Evolutionary conservation across 2,113 vertebrate genomes (phyloP), one percentile per base, ranked within the genome.

Genomic region (Xiphophorus couchianus): DNA sequence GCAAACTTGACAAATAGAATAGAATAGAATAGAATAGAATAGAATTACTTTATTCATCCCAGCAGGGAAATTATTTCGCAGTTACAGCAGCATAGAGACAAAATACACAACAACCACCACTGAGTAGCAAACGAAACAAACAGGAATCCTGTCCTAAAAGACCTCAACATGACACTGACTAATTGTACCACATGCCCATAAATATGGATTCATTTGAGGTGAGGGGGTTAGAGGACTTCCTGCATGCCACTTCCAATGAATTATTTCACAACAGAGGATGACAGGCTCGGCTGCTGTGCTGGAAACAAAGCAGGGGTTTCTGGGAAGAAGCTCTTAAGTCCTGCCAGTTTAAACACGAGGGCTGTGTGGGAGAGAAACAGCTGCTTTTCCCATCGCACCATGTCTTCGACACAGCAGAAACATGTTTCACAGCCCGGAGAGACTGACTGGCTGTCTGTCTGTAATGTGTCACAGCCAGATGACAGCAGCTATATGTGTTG

Each of bases 341-440:
- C 82, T 85, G 86, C 88, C 88, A 90, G 88, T 87, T 70, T 66
- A 90, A 94, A 92, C 84, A 90, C 11, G 73, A 89, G 71, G 67
- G 77, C 51, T 71, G 81, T 62, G 87, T 87, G 86, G 89, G 88
- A 86, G 89, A 87, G 78, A 27, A 92, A 76, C 91, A 92, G 91
- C 92, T 93, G 92, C 71, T 89, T 87, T 91, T 79, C 78, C 82
- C 86, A 91, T 87, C 74, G 66, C 63, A 69, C 51, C 76, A 37
- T 65, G 69, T 74, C 81, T 48, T 74, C 81, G 54, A 63, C 73
- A 62, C 74, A 85, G 71, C 76, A 13, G 68, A 81, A 73, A 71
- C 83, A 66, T 71, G 84, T 83, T 87, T 88, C 75, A 78, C 81
- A 78, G 73, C 63, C 81, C 75, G 62, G 39, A 74, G 80, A 80